Conservation (phyloP, 2,113 vertebrate genomes). For the Indicator maculatus region DNA sequence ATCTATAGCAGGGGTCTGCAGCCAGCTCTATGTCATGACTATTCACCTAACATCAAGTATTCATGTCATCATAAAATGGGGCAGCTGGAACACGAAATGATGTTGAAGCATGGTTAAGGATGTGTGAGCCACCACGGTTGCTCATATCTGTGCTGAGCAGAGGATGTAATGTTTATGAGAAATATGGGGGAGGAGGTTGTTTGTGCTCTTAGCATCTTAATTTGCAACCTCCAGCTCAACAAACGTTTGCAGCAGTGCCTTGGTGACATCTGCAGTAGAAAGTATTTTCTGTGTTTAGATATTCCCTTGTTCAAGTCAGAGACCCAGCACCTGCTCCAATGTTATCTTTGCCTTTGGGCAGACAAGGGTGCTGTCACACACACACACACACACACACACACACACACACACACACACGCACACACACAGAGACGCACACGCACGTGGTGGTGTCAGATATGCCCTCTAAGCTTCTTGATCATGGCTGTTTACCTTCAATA, state of each 20-base stretch:
- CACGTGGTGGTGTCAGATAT: not conserved
- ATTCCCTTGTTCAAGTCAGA: not conserved
- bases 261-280: not conserved
- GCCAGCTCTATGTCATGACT: constrained; percentile 53
- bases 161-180: not conserved
- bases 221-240: not conserved
- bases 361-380: not conserved
- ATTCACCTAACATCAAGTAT: constrained; percentile 60
- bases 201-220: not conserved
- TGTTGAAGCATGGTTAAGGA: constrained; percentile 41
- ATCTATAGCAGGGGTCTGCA: constrained; percentile 55
- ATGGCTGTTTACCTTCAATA: not conserved
- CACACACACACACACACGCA: too few relatives aligned
- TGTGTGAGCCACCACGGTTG: constrained; percentile 47
- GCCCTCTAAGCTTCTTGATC: rapidly evolving
- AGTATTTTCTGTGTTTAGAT: not conserved
- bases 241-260: not conserved
- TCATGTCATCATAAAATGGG: constrained; percentile 60
- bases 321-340: rapidly evolving
- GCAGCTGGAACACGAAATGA: constrained; percentile 65
- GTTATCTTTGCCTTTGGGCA: not conserved
- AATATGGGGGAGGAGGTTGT: not conserved
- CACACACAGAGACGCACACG: not conserved
- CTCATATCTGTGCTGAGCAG: constrained; percentile 68
- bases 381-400: too few relatives aligned